Percentiles rank a stretch among this genome's conserved stretches.
phyloP scores from a whole-genome alignment of 2,888 invertebrate genomes.

The Diploptera punctata region DNA sequence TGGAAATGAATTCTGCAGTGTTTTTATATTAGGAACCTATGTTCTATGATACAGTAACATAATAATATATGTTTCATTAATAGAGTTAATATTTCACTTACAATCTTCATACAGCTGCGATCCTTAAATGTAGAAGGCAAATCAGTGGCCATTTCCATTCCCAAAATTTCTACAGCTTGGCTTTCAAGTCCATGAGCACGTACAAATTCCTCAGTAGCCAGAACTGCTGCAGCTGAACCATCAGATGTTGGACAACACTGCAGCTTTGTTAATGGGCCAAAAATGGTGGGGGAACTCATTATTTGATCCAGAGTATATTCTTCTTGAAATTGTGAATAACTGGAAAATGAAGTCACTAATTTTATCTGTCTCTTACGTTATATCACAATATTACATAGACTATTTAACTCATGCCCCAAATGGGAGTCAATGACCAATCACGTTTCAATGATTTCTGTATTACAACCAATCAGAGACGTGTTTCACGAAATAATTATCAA shows the following conservation, averaged over 20 bases:
- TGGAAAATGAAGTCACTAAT: conserved; percentile 52
- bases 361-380: too few species aligned
- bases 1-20: too few species aligned
- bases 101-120: conserved; percentile 78
- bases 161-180: conserved; percentile 94
- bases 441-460: too few species aligned
- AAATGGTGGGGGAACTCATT: conserved; percentile 83
- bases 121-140: conserved; percentile 83
- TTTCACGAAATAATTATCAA: too few species aligned
- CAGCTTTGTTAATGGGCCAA: conserved; percentile 91
- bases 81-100: too few species aligned
- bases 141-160: conserved; percentile 97
- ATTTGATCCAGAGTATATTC: conserved; percentile 93
- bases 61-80: too few species aligned
- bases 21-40: too few species aligned
- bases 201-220: conserved; percentile 93
- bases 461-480: too few species aligned
- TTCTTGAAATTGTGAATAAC: conserved; percentile 91
- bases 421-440: too few species aligned
- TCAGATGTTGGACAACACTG: conserved; percentile 99
- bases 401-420: too few species aligned
- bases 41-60: too few species aligned
- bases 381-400: too few species aligned
- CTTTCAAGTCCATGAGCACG: conserved; percentile 78
- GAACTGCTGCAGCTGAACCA: conserved; percentile 93